Percentiles rank a stretch among this genome's conserved stretches.
Evolutionary conservation across 2,797 vertebrate genomes (phyloP).

Genomic region (Oophaga sylvatica): DNA sequence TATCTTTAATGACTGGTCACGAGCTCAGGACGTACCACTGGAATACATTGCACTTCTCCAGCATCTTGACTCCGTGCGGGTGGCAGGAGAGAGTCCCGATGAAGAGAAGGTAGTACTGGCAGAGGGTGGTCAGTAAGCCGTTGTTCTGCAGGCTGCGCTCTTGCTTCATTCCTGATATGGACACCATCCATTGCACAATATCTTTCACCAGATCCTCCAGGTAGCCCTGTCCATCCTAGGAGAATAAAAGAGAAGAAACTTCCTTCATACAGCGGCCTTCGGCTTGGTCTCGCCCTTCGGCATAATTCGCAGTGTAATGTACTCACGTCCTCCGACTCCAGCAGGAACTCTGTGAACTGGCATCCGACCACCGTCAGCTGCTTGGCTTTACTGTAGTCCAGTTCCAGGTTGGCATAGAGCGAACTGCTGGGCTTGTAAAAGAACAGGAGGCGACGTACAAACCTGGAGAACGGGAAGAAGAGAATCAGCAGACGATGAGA

Average conservation of each 20-base stretch:
- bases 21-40: slow-evolving; percentile 84
- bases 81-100: slow-evolving; percentile 94
- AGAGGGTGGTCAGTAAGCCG: slow-evolving; percentile 91
- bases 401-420: slow-evolving; percentile 88
- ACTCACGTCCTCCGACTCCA: slow-evolving; percentile 95
- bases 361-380: slow-evolving; percentile 96
- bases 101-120: slow-evolving; percentile 98
- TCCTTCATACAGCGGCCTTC: no score
- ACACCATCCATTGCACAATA: slow-evolving; percentile 92
- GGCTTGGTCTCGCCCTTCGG: no score
- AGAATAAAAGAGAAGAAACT: neutral
- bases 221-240: slow-evolving; percentile 91
- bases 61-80: slow-evolving; percentile 93
- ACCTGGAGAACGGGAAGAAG: slow-evolving; percentile 74
- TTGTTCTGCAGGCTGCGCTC: slow-evolving; percentile 95
- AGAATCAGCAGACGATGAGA: neutral
- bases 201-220: slow-evolving; percentile 94
- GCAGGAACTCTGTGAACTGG: slow-evolving; percentile 96
- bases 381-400: slow-evolving; percentile 91
- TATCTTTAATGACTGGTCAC: neutral
- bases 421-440: slow-evolving; percentile 98
- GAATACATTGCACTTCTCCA: slow-evolving; percentile 98
- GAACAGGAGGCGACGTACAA: slow-evolving; percentile 93
- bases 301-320: neutral
- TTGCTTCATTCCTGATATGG: slow-evolving; percentile 89